Percentiles rank a stretch among this genome's conserved stretches.
Conservation (phyloP, 2,113 vertebrate genomes). For the Petrocephalus microphthalmus region DNA sequence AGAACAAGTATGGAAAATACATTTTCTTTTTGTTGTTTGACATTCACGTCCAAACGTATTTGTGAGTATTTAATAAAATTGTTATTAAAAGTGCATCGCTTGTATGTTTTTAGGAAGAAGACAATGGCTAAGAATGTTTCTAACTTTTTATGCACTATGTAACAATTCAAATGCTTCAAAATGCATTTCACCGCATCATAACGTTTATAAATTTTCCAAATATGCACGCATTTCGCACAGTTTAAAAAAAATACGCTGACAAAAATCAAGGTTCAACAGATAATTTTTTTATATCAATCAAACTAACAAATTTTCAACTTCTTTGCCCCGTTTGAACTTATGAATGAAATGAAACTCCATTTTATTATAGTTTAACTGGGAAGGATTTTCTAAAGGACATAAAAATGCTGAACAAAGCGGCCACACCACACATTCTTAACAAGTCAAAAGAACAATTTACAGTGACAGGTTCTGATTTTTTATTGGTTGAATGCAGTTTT, state of each 20-base stretch:
- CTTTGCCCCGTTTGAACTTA: not conserved
- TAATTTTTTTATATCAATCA: not conserved
- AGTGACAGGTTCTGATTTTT: not conserved
- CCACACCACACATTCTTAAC: not conserved
- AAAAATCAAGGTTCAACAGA: not conserved
- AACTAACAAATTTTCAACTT: not conserved
- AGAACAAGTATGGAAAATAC: slow-evolving; percentile 14
- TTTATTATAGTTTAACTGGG: not conserved
- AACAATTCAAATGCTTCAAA: not conserved
- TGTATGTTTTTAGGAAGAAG: not conserved
- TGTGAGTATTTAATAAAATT: slow-evolving; percentile 79
- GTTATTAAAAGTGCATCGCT: slow-evolving; percentile 16
- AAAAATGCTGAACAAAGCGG: not conserved
- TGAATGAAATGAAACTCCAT: not conserved
- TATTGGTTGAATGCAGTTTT: not conserved
- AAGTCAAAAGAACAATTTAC: slow-evolving; percentile 13
- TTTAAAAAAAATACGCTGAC: not conserved
- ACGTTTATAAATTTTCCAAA: not conserved
- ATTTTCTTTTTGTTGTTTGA: slow-evolving; percentile 21
- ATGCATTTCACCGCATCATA: not conserved
- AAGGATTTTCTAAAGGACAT: not conserved
- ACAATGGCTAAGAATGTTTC: not conserved
- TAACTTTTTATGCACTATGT: not conserved
- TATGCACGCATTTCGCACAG: not conserved
- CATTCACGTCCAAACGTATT: slow-evolving; percentile 62